These are phyloP conservation scores for Lamprologus ornatipinnis DNA, from an alignment of 2,113 vertebrate genomes.

Conservation along the genomic window DNA sequence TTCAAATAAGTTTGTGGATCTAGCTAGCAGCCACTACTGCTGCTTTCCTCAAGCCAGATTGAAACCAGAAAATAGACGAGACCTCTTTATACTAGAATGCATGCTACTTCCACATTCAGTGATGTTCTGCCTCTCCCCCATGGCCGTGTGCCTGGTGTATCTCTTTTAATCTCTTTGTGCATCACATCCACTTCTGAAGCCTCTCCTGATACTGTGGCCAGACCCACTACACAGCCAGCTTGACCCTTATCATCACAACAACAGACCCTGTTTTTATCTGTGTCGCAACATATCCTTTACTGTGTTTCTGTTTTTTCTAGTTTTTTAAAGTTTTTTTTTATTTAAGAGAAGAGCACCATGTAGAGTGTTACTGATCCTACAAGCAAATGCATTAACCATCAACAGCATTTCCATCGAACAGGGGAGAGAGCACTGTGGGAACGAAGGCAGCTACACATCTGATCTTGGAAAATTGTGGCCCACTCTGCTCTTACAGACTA, in stretches of 20 bases:
- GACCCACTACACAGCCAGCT: neutral
- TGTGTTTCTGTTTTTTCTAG: neutral
- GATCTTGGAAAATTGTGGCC: neutral
- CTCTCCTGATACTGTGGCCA: neutral
- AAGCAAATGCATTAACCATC: neutral
- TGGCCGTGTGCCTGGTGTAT: neutral
- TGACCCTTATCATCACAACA: constrained; percentile 13
- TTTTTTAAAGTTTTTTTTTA: neutral
- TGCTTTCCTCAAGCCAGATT: neutral
- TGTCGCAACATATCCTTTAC: neutral
- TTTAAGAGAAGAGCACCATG: neutral
- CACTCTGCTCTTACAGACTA: neutral
- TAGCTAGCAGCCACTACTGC: neutral
- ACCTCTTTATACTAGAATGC: neutral
- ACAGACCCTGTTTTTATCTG: neutral
- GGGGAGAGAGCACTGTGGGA: neutral
- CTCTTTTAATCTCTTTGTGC: neutral
- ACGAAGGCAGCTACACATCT: neutral
- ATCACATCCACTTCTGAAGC: neutral
- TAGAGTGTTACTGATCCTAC: neutral
- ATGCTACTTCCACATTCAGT: neutral
- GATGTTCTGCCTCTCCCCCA: neutral
- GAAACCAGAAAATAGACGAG: neutral
- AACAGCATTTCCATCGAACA: neutral
- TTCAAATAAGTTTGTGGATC: neutral